Base-by-base conservation (phyloP, 2,797 vertebrate genomes). In the Harpagifer antarcticus region DNA sequence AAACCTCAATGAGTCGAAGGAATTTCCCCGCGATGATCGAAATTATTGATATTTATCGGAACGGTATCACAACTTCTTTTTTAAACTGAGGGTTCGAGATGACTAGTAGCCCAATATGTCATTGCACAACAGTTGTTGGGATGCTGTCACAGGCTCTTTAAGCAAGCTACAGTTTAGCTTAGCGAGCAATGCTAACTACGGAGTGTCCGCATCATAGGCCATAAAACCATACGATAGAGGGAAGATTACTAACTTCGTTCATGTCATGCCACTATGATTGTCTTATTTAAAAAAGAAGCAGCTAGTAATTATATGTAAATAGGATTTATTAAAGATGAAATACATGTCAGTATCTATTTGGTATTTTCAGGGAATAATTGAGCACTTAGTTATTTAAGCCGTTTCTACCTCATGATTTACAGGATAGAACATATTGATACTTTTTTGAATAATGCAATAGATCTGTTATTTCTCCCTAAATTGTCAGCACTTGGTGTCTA, bases 361-460 rank as follows among this genome's bases (percentile, higher is more conserved):
- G 23, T 68, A 61, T 85, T 65, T 76, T 50, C 2, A 61, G 53
- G 37, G 50, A 68, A 70, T n/a, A 48, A 78, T 5, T 67, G 33
- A 65, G 68, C 66, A 78, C 55, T 33, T 17, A 42, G n/a, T 56
- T 72, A 8, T 48, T 61, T 33, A 49, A 74, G 16, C 5, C 0
- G 37, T 64, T 82, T 52, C 55, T 72, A 52, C 53, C 58, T 81
- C 74, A 37, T 60, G 15, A 49, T 40, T 58, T 66, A 57, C 16
- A 47, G 27, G 31, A 64, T 77, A 80, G 47, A 75, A 63, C 37
- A 71, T 57, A 57, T 57, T 58, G 65, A 74, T 59, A 72, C 27
- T 62, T 72, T 63, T 78, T 78, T 65, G 57, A 82, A 74, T 56
- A 78, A 76, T 65, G 73, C 63, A 74, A 78, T 82, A 48, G 44